Evolutionary conservation across 2,888 invertebrate species (phyloP).

Genomic region (Eumacrocentrus americanus): DNA sequence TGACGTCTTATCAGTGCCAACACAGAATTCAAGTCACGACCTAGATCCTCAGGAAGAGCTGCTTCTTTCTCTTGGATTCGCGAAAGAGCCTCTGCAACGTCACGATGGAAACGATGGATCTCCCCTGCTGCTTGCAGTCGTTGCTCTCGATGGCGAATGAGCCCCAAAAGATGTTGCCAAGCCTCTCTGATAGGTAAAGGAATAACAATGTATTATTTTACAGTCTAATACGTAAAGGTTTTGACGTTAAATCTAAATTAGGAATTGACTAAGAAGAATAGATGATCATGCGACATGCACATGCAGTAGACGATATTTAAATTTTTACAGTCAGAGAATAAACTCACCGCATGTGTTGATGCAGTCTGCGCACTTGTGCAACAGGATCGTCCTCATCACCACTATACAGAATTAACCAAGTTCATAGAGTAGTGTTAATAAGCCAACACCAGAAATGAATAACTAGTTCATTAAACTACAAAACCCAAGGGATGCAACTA

Average conservation of each 20-base stretch:
- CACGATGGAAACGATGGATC: conserved; percentile 96
- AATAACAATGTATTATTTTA: neutral
- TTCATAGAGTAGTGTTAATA: conserved; percentile 41
- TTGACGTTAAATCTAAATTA: neutral
- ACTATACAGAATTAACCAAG: conserved; percentile 48
- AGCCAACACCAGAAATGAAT: conserved; percentile 40
- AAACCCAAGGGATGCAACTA: conserved; percentile 2
- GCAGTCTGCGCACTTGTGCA: conserved; percentile 63
- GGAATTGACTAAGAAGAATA: too few species aligned
- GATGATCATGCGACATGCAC: neutral
- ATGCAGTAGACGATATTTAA: neutral
- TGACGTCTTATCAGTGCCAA: conserved; percentile 83
- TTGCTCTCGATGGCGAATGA: conserved; percentile 84
- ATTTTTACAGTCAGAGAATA: neutral
- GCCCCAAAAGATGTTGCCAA: conserved; percentile 88
- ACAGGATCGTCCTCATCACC: conserved; percentile 62
- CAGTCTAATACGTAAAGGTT: neutral
- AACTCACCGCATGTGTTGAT: conserved; percentile 64
- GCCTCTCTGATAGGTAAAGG: conserved; percentile 65
- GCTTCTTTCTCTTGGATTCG: conserved; percentile 90
- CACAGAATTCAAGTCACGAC: conserved; percentile 86
- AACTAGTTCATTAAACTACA: conserved; percentile 5
- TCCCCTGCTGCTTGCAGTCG: conserved; percentile 93
- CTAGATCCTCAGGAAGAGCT: conserved; percentile 80
- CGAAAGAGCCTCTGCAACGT: conserved; percentile 88